Conservation (phyloP, 2,113 vertebrate species). For the Daboia siamensis region DNA sequence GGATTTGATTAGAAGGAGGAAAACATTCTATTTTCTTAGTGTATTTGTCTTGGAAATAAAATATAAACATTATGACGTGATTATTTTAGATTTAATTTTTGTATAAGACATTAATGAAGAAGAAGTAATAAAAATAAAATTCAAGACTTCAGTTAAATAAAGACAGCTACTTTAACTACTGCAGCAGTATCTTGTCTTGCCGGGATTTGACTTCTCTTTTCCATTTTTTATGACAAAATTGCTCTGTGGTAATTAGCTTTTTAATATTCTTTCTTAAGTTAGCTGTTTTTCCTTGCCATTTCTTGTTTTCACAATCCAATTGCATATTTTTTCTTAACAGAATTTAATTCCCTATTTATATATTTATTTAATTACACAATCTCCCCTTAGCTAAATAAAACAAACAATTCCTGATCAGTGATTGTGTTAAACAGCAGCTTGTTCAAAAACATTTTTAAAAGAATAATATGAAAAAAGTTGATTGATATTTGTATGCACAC, state of each 20-base stretch:
- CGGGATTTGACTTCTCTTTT: background rate
- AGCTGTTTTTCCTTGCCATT: slow-evolving; percentile 14
- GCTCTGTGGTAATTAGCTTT: background rate
- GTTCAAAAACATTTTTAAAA: background rate
- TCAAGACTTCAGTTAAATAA: background rate
- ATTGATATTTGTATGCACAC: background rate
- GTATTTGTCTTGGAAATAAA: background rate
- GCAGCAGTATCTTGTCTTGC: background rate
- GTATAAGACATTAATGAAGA: background rate
- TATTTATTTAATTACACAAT: background rate
- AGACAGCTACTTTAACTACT: background rate
- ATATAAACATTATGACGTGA: background rate
- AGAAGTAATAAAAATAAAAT: background rate
- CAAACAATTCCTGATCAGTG: background rate
- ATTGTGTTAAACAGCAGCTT: background rate
- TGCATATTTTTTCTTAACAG: background rate
- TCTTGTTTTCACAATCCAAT: background rate
- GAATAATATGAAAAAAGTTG: background rate
- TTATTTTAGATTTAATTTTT: background rate
- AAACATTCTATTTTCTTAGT: background rate
- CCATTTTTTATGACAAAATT: slow-evolving; percentile 6
- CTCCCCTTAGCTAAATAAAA: background rate
- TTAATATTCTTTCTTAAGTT: slow-evolving; percentile 22
- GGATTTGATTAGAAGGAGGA: background rate
- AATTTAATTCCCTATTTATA: background rate